Evolutionary conservation across 2,888 invertebrate species (phyloP).

Genomic region (Sylvicola cinctus): DNA sequence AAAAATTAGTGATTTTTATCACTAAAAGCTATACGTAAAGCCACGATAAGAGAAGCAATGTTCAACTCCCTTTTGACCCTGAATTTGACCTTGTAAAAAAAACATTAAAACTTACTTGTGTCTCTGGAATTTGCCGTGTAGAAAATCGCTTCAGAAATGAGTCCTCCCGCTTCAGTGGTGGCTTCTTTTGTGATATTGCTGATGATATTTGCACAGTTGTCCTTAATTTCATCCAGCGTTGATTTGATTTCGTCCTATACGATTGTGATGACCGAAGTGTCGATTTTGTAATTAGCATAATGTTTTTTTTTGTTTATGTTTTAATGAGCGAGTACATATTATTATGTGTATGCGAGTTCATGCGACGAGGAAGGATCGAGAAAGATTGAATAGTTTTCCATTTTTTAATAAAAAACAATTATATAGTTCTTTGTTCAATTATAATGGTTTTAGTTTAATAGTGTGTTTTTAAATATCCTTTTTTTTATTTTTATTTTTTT

Average conservation of each 20-base stretch:
- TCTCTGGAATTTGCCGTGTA: slow-evolving; percentile 72
- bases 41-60: too few species aligned
- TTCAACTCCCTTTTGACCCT: too few species aligned
- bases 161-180: slow-evolving; percentile 74
- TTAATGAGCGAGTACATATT: not conserved
- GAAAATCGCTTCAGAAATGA: slow-evolving; percentile 88
- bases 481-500: too few species aligned
- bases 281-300: not conserved
- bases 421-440: too few species aligned
- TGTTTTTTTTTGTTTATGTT: not conserved
- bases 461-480: too few species aligned
- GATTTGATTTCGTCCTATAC: slow-evolving; percentile 75
- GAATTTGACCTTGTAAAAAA: too few species aligned
- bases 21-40: too few species aligned
- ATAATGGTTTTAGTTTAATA: too few species aligned
- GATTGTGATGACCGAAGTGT: not conserved
- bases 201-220: slow-evolving; percentile 85
- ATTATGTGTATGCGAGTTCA: not conserved
- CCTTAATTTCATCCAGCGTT: slow-evolving; percentile 89
- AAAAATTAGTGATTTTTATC: too few species aligned
- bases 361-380: too few species aligned
- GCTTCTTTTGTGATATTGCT: slow-evolving; percentile 70
- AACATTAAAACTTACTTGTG: slow-evolving; percentile 45
- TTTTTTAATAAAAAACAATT: too few species aligned
- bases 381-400: too few species aligned